Evolutionary conservation across 2,113 vertebrate species (phyloP).

Genomic region (Lynx canadensis): DNA sequence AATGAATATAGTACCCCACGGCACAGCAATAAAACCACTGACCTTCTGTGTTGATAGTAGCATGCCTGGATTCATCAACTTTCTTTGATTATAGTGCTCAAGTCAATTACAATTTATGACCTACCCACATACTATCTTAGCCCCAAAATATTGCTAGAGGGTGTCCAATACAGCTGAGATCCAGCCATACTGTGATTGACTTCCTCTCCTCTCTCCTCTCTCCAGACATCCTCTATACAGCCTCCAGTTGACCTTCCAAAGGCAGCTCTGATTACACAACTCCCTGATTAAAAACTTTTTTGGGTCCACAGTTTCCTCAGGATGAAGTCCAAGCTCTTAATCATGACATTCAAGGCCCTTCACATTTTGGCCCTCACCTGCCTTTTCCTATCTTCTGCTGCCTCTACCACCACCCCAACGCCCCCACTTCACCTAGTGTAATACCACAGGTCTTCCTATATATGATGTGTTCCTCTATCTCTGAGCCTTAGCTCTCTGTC

Average conservation of each 20-base stretch:
- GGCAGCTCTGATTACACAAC: background rate
- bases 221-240: background rate
- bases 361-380: background rate
- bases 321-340: background rate
- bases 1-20: background rate
- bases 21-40: background rate
- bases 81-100: background rate
- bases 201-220: background rate
- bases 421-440: background rate
- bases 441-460: background rate
- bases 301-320: background rate
- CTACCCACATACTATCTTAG: background rate
- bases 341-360: background rate
- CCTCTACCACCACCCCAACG: no score
- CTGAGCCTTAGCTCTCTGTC: background rate
- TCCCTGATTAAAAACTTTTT: background rate
- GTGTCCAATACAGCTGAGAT: background rate
- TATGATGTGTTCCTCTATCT: fast-evolving
- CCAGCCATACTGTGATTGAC: background rate
- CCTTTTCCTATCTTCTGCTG: background rate
- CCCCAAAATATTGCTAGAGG: background rate
- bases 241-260: background rate
- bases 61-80: no score
- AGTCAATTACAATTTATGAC: background rate
- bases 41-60: fast-evolving